Percentiles rank a stretch among this genome's conserved stretches.
Conservation (phyloP, 2,797 vertebrate species). For the Acrossocheilus wenchowensis region DNA sequence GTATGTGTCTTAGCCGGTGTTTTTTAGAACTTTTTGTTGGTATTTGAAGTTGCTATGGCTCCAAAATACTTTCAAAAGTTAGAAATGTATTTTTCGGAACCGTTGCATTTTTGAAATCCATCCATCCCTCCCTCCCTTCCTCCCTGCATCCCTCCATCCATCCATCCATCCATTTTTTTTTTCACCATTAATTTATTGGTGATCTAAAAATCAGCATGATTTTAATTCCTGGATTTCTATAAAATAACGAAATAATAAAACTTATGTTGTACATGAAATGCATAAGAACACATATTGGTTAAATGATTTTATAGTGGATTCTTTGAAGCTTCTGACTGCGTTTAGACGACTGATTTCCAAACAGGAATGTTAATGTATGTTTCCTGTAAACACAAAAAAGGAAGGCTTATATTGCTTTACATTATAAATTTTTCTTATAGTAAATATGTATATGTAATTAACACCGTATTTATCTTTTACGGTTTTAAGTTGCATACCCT, state of each 20-base stretch:
- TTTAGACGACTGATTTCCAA: conserved; percentile 5
- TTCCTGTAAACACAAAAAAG: conserved; percentile 6
- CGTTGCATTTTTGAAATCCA: neutral
- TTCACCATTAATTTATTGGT: neutral
- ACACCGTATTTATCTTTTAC: neutral
- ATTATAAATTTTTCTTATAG: neutral
- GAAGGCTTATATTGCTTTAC: neutral
- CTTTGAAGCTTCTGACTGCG: neutral
- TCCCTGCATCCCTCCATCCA: no score
- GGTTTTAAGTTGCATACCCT: neutral
- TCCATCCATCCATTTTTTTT: no score
- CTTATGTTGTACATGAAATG: neutral
- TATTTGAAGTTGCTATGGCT: conserved; percentile 6
- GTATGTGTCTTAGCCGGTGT: neutral
- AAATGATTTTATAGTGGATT: neutral
- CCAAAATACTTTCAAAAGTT: neutral
- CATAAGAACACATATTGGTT: neutral
- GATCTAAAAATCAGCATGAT: neutral
- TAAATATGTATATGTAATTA: neutral
- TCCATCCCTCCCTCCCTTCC: no score
- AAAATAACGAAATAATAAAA: neutral
- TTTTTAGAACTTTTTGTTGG: conserved; percentile 27
- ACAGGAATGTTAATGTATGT: neutral
- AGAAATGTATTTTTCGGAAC: neutral
- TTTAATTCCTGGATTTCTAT: neutral